Percentiles rank a stretch among this genome's conserved stretches.
Evolutionary conservation across 1,140 invertebrate species (phyloP).

Genomic region (Gryon sp.): DNA sequence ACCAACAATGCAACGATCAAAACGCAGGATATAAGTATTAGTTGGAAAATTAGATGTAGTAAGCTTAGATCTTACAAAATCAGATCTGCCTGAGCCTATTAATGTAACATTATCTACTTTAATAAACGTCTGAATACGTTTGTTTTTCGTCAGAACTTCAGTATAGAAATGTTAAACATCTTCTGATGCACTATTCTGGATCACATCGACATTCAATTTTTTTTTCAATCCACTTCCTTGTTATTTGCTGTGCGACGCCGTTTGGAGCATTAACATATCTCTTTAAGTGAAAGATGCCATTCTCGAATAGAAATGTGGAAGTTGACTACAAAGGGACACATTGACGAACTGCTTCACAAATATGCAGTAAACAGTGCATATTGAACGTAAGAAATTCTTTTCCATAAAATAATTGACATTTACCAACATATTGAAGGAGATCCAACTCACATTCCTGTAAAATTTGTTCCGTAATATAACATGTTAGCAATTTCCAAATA

Average conservation of each 20-base stretch:
- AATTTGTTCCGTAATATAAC: constrained; percentile 1
- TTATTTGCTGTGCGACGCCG: constrained; percentile 7
- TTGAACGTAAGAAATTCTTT: constrained; percentile 18
- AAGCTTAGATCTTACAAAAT: too few relatives aligned
- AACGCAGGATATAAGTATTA: too few relatives aligned
- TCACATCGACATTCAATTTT: not conserved
- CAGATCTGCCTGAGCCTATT: not conserved
- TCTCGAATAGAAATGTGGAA: constrained; percentile 15
- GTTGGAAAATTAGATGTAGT: too few relatives aligned
- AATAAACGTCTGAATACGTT: not conserved
- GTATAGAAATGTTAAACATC: not conserved
- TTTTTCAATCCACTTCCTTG: not conserved
- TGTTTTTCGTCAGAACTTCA: not conserved
- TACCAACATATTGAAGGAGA: constrained; percentile 5
- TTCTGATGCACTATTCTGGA: too few relatives aligned
- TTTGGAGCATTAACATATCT: constrained; percentile 11
- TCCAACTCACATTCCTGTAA: constrained; percentile 15
- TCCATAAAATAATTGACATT: constrained; percentile 25
- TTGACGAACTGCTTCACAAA: constrained; percentile 8
- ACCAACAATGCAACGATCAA: not conserved
- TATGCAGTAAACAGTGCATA: constrained; percentile 16
- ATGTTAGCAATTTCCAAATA: constrained; percentile 10
- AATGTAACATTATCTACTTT: not conserved
- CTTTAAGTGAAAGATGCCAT: constrained; percentile 29
- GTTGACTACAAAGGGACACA: constrained; percentile 18